Conservation (phyloP, 2,797 vertebrate species). For the Chloroceryle inda region DNA sequence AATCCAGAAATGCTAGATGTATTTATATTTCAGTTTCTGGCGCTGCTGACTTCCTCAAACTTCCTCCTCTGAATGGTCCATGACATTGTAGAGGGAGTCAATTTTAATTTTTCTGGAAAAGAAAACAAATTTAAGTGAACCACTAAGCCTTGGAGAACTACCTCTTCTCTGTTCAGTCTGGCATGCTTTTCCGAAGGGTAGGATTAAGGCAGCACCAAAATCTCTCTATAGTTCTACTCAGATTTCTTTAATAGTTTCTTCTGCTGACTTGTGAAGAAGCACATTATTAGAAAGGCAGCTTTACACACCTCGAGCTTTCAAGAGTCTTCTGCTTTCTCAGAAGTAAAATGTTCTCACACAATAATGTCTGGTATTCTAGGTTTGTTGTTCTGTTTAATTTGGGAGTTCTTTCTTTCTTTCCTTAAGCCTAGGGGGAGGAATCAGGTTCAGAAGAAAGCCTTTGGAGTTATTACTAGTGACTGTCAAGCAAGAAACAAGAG, state of each 20-base stretch:
- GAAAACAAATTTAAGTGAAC: conserved; percentile 49
- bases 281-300: not conserved
- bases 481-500: not conserved
- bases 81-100: conserved; percentile 35
- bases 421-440: not conserved
- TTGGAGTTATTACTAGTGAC: not conserved
- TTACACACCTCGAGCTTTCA: not conserved
- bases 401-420: not conserved
- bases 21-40: conserved; percentile 47
- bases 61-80: conserved; percentile 1
- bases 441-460: not conserved
- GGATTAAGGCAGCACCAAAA: conserved; percentile 40
- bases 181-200: not conserved
- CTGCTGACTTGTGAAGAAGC: not conserved
- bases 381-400: not conserved
- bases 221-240: not conserved
- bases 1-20: conserved; percentile 3
- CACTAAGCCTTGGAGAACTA: conserved; percentile 36
- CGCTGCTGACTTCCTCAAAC: conserved; percentile 5
- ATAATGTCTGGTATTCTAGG: not conserved
- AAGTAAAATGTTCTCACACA: not conserved
- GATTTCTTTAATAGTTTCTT: conserved; percentile 21
- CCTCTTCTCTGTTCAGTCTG: conserved; percentile 21
- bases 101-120: conserved; percentile 57
- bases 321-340: not conserved